These are phyloP conservation scores for Bombycilla garrulus DNA, from an alignment of 2,113 vertebrate species.

Conservation along the genomic window DNA sequence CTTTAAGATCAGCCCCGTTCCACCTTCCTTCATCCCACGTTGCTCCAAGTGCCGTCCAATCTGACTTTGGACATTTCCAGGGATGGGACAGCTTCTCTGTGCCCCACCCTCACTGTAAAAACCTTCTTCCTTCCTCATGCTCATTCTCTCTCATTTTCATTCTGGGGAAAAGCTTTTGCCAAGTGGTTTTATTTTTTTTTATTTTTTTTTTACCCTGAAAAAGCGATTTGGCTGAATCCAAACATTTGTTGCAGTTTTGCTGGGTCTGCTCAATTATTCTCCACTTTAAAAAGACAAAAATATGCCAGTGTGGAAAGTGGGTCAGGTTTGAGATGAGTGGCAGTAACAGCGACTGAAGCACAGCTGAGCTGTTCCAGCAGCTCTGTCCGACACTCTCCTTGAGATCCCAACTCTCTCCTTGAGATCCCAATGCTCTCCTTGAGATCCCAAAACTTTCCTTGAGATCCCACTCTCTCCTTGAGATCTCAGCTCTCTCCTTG, in stretches of 20 bases:
- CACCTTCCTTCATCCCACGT: background rate
- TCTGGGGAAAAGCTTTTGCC: background rate
- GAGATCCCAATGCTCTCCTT: background rate
- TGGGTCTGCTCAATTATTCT: conserved; percentile 22
- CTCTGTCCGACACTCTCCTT: background rate
- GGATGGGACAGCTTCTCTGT: background rate
- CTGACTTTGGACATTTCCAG: background rate
- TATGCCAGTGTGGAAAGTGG: conserved; percentile 50
- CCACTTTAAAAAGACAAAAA: background rate
- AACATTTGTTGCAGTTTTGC: conserved; percentile 1
- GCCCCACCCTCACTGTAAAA: background rate
- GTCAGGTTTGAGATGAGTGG: conserved; percentile 25
- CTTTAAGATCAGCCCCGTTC: background rate
- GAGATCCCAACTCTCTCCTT: background rate
- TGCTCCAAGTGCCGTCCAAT: background rate
- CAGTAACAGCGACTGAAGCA: background rate
- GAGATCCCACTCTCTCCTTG: no score
- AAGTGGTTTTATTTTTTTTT: background rate
- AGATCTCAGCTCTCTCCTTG: no score
- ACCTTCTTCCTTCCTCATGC: background rate
- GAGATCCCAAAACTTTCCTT: background rate
- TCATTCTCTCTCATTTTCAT: background rate
- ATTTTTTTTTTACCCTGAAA: background rate
- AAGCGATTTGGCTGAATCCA: background rate
- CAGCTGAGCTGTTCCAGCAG: background rate